Percentiles rank a stretch among this genome's conserved stretches.
Conservation (phyloP, 2,797 vertebrate genomes). For the Liasis olivaceus region DNA sequence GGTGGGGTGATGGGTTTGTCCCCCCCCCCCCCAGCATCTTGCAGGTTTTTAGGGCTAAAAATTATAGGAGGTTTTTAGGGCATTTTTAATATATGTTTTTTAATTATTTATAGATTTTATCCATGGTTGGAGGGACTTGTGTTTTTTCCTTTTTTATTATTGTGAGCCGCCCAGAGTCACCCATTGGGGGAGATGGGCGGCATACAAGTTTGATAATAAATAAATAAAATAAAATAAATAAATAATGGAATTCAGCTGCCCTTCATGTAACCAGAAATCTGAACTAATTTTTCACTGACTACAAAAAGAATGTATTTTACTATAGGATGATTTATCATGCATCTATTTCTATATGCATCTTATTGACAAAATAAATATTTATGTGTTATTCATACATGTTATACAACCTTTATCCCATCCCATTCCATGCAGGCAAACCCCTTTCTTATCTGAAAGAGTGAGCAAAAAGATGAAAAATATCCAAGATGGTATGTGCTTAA, state of each 20-base stretch:
- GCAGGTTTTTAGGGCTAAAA: too few species aligned
- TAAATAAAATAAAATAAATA: too few species aligned
- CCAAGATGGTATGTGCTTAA: not conserved
- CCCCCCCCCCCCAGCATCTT: too few species aligned
- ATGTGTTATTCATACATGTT: not conserved
- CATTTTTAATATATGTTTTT: too few species aligned
- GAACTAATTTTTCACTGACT: not conserved
- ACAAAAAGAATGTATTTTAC: not conserved
- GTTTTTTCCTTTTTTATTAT: too few species aligned
- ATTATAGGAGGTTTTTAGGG: too few species aligned
- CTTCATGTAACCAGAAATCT: not conserved
- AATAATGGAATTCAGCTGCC: not conserved
- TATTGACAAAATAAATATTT: not conserved
- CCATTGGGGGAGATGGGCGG: too few species aligned
- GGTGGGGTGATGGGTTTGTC: too few species aligned
- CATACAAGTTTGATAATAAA: too few species aligned
- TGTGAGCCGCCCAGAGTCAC: too few species aligned
- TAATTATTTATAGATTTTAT: too few species aligned
- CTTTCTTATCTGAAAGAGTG: not conserved
- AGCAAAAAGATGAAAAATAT: not conserved
- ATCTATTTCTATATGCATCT: not conserved
- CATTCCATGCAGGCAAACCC: not conserved
- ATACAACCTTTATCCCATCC: not conserved
- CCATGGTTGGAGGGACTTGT: too few species aligned
- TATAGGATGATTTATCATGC: not conserved